These are phyloP conservation scores for Dasyurus viverrinus DNA, from an alignment of 2,113 vertebrate genomes.

Conservation along the genomic window DNA sequence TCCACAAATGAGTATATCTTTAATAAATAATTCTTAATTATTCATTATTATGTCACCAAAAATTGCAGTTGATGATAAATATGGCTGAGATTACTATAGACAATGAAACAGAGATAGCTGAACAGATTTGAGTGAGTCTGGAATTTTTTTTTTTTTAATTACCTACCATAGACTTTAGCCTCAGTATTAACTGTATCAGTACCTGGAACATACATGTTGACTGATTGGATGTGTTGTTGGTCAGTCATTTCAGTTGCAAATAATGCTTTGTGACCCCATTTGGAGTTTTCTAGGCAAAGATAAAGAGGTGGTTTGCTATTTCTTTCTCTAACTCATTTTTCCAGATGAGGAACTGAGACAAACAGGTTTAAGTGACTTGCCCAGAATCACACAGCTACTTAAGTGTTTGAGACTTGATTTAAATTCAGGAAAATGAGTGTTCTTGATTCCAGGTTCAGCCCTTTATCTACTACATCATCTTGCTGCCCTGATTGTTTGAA, in stretches of 20 bases:
- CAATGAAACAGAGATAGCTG: background rate
- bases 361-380: too few relatives aligned
- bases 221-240: background rate
- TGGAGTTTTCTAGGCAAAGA: too few relatives aligned
- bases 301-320: too few relatives aligned
- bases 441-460: background rate
- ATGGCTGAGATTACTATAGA: background rate
- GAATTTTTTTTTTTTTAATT: background rate
- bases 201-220: background rate
- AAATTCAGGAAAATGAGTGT: background rate
- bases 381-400: too few relatives aligned
- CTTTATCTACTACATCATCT: background rate
- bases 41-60: background rate
- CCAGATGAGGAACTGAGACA: too few relatives aligned
- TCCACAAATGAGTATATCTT: background rate
- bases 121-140: background rate
- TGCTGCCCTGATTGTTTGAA: background rate
- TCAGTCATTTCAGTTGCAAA: too few relatives aligned
- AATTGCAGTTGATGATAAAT: background rate
- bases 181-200: background rate
- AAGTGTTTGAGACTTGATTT: background rate
- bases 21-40: background rate
- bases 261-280: too few relatives aligned
- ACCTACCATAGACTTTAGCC: background rate
- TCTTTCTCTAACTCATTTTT: too few relatives aligned